Evolutionary conservation across 2,888 invertebrate genomes (phyloP).

Genomic region (Diaprepes abbreviatus): DNA sequence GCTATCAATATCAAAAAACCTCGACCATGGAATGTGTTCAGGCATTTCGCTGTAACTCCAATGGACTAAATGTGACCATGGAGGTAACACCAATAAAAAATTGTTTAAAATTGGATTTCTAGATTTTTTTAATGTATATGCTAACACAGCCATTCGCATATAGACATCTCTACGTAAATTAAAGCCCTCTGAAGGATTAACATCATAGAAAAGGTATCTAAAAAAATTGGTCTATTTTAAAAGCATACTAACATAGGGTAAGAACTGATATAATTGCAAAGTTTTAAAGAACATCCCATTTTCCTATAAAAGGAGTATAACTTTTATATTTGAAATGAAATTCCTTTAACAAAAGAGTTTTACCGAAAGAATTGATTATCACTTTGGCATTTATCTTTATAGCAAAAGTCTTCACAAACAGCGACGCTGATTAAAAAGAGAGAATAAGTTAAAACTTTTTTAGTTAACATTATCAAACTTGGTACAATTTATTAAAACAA

Average conservation of each 20-base stretch:
- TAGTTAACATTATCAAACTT: constrained; percentile 6
- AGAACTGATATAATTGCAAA: no score
- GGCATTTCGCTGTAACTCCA: constrained; percentile 79
- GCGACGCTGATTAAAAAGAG: neutral
- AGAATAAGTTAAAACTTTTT: neutral
- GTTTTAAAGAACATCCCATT: no score
- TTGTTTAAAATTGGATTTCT: constrained; percentile 66
- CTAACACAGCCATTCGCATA: constrained; percentile 89
- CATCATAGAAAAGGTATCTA: constrained; percentile 91
- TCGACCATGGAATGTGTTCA: constrained; percentile 80
- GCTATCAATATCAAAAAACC: constrained; percentile 88
- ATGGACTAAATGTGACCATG: constrained; percentile 92
- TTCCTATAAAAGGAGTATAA: no score
- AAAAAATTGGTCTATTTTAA: constrained; percentile 44
- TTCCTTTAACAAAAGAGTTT: neutral
- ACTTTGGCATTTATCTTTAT: constrained; percentile 30
- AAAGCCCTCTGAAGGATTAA: constrained; percentile 96
- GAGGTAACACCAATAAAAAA: constrained; percentile 86
- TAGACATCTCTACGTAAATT: constrained; percentile 97
- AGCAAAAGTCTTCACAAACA: constrained; percentile 35
- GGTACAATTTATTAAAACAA: no score
- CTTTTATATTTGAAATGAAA: no score
- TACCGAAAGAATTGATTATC: constrained; percentile 9
- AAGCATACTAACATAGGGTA: no score
- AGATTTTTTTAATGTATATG: constrained; percentile 75